Percentiles rank a stretch among this genome's conserved stretches.
phyloP scores from a whole-genome alignment of 2,797 vertebrate species.

The Syndactyla subalaris region DNA sequence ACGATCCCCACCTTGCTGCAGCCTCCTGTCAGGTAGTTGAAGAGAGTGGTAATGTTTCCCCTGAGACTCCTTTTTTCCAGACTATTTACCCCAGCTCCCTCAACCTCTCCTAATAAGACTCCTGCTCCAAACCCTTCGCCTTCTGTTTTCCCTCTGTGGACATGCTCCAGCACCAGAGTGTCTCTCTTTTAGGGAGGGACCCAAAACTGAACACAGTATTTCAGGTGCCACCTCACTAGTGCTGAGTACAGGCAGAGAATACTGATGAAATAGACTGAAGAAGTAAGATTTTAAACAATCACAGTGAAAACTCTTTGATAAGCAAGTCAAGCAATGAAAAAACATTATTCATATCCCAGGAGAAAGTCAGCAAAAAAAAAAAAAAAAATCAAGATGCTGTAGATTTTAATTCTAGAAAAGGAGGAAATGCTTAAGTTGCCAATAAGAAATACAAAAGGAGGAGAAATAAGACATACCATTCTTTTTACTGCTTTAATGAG shows the following conservation, averaged over 20 bases:
- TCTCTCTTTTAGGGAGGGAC: not conserved
- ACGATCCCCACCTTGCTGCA: accelerated
- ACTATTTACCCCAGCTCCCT: not conserved
- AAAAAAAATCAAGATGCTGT: not conserved
- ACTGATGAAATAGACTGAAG: not conserved
- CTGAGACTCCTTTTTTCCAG: not conserved
- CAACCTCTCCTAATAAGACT: not conserved
- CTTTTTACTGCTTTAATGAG: not conserved
- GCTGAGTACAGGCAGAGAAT: not conserved
- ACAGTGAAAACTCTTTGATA: not conserved
- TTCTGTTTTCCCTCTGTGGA: not conserved
- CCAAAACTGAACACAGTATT: not conserved
- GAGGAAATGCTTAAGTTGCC: not conserved
- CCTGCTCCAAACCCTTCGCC: not conserved
- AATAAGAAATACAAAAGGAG: not conserved
- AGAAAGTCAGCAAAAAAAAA: not conserved
- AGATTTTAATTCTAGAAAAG: not conserved
- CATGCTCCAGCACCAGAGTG: not conserved
- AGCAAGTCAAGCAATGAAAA: not conserved
- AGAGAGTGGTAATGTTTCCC: accelerated
- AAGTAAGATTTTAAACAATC: not conserved
- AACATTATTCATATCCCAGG: not conserved
- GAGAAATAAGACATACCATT: not conserved
- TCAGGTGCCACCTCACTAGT: not conserved
- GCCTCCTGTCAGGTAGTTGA: not conserved